Evolutionary conservation across 1,140 invertebrate genomes (phyloP).

Genomic region (Drosophila fuyamai): DNA sequence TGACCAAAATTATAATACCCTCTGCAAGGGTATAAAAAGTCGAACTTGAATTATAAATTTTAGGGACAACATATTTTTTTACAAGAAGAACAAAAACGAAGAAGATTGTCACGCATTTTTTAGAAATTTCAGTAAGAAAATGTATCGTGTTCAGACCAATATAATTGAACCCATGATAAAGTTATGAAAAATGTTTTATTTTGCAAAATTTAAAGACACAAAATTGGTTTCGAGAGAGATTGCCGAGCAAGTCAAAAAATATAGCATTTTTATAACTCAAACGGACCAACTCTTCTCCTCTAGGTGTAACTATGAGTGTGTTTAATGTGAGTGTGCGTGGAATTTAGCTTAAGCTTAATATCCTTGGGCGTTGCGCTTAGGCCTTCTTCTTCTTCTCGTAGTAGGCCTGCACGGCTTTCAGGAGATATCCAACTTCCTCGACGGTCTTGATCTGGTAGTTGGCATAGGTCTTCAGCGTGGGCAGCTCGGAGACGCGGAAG

Average conservation of each 20-base stretch:
- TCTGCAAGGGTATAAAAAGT: too few relatives aligned
- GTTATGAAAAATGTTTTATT: slow-evolving; percentile 48
- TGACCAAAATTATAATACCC: too few relatives aligned
- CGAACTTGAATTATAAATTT: too few relatives aligned
- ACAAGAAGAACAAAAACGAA: too few relatives aligned
- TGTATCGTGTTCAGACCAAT: background rate
- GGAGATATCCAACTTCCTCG: slow-evolving; percentile 93
- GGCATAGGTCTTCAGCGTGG: slow-evolving; percentile 93
- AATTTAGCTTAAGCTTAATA: slow-evolving; percentile 77
- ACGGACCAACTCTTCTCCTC: background rate
- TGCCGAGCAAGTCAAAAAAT: slow-evolving; percentile 29
- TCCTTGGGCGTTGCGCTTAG: slow-evolving; percentile 52
- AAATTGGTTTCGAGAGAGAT: slow-evolving; percentile 14
- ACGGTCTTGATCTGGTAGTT: slow-evolving; percentile 93
- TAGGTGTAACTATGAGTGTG: slow-evolving; percentile 27
- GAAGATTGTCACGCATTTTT: too few relatives aligned
- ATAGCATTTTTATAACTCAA: slow-evolving; percentile 25
- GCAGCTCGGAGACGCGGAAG: slow-evolving; percentile 93
- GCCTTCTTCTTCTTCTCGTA: slow-evolving; percentile 84
- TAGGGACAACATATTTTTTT: too few relatives aligned
- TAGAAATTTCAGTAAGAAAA: too few relatives aligned
- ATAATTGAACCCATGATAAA: background rate
- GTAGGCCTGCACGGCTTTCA: slow-evolving; percentile 92
- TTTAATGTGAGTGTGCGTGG: slow-evolving; percentile 49
- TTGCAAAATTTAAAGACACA: slow-evolving; percentile 58